Percentiles rank a stretch among this genome's conserved stretches.
These are phyloP conservation scores for Brachypteracias leptosomus DNA, from an alignment of 2,113 vertebrate species.

Conservation along the genomic window DNA sequence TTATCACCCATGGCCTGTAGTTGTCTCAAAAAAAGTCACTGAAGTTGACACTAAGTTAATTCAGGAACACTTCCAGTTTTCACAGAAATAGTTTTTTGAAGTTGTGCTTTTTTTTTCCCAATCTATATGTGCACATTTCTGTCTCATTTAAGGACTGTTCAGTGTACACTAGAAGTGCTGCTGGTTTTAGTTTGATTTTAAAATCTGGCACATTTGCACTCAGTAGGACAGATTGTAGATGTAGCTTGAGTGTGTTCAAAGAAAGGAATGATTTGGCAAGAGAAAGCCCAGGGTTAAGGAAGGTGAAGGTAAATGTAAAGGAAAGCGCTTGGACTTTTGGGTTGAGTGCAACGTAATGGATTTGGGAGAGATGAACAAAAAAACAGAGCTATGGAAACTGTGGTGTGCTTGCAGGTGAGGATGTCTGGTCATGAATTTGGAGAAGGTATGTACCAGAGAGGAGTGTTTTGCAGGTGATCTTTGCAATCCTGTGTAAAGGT, in stretches of 20 bases:
- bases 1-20: fast-evolving
- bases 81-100: not conserved
- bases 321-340: not conserved
- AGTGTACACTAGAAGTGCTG: fast-evolving
- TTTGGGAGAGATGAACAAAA: not conserved
- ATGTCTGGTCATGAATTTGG: not conserved
- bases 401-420: not conserved
- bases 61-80: not conserved
- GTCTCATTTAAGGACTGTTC: not conserved
- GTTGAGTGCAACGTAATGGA: not conserved
- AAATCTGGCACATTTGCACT: not conserved
- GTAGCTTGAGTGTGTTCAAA: not conserved
- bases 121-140: not conserved
- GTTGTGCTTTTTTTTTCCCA: not conserved
- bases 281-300: not conserved
- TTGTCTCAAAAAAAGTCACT: not conserved
- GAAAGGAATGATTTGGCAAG: not conserved
- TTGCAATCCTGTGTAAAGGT: too few species aligned
- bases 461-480: not conserved
- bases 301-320: not conserved
- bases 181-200: not conserved
- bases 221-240: not conserved
- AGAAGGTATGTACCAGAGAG: not conserved
- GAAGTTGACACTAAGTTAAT: not conserved
- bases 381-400: too few species aligned